These are phyloP conservation scores for Loris lydekkerianus DNA, from an alignment of 2,797 vertebrate species.

Conservation along the genomic window DNA sequence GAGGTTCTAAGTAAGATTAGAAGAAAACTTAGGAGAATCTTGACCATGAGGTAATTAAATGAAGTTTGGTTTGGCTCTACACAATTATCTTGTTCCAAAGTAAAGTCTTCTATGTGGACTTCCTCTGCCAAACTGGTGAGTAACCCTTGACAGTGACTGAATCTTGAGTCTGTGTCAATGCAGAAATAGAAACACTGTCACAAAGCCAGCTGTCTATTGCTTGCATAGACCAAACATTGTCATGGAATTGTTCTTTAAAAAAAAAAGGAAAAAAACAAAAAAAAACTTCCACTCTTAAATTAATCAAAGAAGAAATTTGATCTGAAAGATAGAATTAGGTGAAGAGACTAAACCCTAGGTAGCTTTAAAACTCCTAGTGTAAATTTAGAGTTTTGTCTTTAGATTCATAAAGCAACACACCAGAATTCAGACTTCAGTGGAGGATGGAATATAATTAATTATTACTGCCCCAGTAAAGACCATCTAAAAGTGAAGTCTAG, in stretches of 20 bases:
- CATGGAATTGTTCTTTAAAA: neutral
- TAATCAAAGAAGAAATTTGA: constrained; percentile 4
- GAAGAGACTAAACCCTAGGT: neutral
- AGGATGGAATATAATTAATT: neutral
- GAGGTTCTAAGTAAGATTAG: neutral
- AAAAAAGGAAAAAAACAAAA: neutral
- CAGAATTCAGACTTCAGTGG: neutral
- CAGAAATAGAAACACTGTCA: neutral
- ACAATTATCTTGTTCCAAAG: constrained; percentile 27
- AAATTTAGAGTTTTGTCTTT: neutral
- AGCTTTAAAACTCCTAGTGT: neutral
- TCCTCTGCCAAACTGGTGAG: neutral
- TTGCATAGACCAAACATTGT: neutral
- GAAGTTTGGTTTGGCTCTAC: neutral
- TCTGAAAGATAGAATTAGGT: neutral
- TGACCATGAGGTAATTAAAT: neutral
- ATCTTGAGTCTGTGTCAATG: neutral
- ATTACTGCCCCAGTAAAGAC: neutral
- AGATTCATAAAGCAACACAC: neutral
- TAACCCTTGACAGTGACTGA: neutral
- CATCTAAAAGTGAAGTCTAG: neutral
- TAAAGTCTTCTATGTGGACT: constrained; percentile 23
- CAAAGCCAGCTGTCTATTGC: neutral
- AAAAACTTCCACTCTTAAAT: neutral
- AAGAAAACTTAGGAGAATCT: constrained; percentile 6